Conservation (phyloP, 1,140 invertebrate genomes). For the Psilanteris sp. region DNA sequence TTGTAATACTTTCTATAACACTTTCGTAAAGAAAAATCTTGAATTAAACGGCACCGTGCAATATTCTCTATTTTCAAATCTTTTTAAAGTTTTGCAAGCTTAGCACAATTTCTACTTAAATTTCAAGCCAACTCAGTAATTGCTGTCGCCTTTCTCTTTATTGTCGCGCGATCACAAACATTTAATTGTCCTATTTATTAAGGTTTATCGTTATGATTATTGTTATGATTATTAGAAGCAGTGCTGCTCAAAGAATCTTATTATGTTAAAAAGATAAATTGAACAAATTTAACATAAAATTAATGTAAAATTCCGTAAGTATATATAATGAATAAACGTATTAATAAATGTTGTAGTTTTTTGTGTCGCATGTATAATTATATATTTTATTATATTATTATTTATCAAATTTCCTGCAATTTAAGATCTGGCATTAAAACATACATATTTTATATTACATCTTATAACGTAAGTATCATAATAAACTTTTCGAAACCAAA, state of each 20-base stretch:
- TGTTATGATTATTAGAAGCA: conserved; percentile 20
- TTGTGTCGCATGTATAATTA: too few relatives aligned
- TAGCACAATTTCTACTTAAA: conserved; percentile 39
- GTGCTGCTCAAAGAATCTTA: conserved; percentile 5
- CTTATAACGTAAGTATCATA: too few relatives aligned
- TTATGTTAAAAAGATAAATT: conserved; percentile 1
- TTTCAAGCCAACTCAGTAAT: conserved; percentile 45
- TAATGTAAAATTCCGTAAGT: too few relatives aligned
- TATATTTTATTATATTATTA: too few relatives aligned
- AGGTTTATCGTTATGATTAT: conserved; percentile 46
- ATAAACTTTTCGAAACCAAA: too few relatives aligned
- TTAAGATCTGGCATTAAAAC: too few relatives aligned
- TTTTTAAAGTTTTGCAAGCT: conserved; percentile 36
- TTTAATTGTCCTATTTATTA: conserved; percentile 53
- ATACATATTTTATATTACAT: too few relatives aligned
- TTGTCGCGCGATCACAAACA: neutral
- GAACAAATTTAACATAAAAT: conserved; percentile 4
- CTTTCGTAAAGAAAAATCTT: conserved; percentile 25
- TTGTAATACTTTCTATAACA: conserved; percentile 47
- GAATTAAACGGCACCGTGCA: conserved; percentile 45
- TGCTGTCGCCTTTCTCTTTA: conserved; percentile 37
- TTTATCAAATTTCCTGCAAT: too few relatives aligned
- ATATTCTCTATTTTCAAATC: conserved; percentile 33
- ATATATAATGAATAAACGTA: too few relatives aligned
- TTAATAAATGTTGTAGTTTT: too few relatives aligned